Conservation (phyloP, 2,888 invertebrate genomes). For the Koerneria pararmatus region DNA sequence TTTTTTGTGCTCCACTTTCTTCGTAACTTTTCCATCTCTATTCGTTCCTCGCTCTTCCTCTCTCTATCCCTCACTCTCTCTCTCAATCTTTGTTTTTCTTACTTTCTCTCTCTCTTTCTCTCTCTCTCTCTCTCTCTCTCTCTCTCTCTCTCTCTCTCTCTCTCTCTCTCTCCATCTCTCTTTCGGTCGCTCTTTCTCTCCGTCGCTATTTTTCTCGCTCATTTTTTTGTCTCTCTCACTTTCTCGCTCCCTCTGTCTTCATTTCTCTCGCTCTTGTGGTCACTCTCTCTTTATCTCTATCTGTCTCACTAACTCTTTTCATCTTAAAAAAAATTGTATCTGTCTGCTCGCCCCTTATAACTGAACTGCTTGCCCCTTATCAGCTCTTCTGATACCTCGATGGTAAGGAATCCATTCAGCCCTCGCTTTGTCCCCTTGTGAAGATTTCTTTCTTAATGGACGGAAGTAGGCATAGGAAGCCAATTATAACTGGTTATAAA, state of each 20-base stretch:
- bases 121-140: slow-evolving; percentile 6
- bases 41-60: neutral
- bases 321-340: too few species aligned
- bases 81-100: neutral
- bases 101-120: neutral
- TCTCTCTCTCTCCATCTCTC: neutral
- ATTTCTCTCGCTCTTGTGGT: neutral
- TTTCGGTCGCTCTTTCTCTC: neutral
- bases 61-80: neutral
- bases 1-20: too few species aligned
- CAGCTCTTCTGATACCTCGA: too few species aligned
- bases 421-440: too few species aligned
- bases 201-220: neutral
- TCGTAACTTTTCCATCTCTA: too few species aligned
- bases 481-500: too few species aligned
- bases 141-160: slow-evolving; percentile 4
- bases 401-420: too few species aligned
- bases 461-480: too few species aligned
- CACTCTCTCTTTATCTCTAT: neutral
- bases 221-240: neutral
- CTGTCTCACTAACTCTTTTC: too few species aligned
- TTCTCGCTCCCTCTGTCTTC: neutral
- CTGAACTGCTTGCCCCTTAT: too few species aligned
- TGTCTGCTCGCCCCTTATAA: too few species aligned
- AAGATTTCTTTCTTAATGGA: too few species aligned